Evolutionary conservation across 2,113 vertebrate genomes (phyloP), one percentile per base, ranked within the genome.

Genomic region (Osmerus mordax): DNA sequence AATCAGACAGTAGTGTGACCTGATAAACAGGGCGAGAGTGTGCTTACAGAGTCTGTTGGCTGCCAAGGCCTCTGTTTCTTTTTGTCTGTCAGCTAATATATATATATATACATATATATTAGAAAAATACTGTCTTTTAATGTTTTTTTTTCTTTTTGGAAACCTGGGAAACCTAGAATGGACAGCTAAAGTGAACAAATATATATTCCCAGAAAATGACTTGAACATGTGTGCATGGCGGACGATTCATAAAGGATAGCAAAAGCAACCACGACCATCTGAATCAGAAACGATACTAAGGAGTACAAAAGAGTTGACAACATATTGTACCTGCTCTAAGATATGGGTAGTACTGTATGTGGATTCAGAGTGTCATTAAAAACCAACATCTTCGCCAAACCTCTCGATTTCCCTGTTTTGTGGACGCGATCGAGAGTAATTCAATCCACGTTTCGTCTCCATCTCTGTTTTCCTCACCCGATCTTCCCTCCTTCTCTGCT

Each of bases 1-100:
- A 82, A 84, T 86, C 75, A 77, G 85, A 87, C 80, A 79, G 82
- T 84, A 81, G 84, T 86, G 87, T 91, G 91, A 93, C 90, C 86
- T 87, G 86, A 79, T 88, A 83, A 85, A 87, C 82, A 73, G 83
- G 82, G 84, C 86, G 90, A 88, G 51, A 66, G 86, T 92, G 91
- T 92, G 91, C 91, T 92, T 92, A 87, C 81, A 47, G 84, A 86
- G 84, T 85, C 81, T 80, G 87, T 87, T 88, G 86, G 85, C 87
- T 78, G 78, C 83, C 77, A 72, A 72, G 84, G 78, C 61, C 62
- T n/a, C 63, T 32, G 25, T 74, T 84, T 70, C 12, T 58, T 47
- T 58, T 47, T 65, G 23, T 65, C 64, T 36, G 32, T 65, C 32
- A 65, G 19, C 28, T 60, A 15, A 62, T 54, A 54, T 68, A 54